Evolutionary conservation across 2,113 vertebrate genomes (phyloP).

Genomic region (Chloropsis hardwickii): DNA sequence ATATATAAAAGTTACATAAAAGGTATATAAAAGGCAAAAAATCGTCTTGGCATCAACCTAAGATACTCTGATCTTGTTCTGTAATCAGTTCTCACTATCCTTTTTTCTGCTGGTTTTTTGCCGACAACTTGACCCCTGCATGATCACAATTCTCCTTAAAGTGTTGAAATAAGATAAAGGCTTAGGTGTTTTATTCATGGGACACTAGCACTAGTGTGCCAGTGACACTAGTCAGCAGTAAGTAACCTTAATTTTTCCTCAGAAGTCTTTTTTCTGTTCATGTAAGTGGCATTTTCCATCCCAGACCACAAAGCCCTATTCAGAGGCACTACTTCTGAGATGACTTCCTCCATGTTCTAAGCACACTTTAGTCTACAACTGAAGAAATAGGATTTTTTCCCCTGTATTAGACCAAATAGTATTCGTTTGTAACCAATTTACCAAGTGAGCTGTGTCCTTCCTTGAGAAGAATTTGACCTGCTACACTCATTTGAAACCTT

Average conservation of each 20-base stretch:
- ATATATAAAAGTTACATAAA: neutral
- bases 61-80: neutral
- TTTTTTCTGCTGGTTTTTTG: neutral
- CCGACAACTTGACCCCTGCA: neutral
- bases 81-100: neutral
- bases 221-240: neutral
- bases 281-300: rapidly evolving
- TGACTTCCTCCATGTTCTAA: neutral
- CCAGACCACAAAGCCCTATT: neutral
- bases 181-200: neutral
- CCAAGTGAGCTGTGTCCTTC: neutral
- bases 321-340: neutral
- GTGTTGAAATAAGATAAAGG: neutral
- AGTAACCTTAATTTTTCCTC: neutral
- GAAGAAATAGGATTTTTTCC: neutral
- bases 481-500: neutral
- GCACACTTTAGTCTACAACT: neutral
- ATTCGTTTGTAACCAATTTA: neutral
- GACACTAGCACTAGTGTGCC: neutral
- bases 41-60: neutral
- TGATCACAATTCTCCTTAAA: neutral
- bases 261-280: neutral
- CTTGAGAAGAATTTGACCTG: neutral
- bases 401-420: neutral
- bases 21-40: neutral